Evolutionary conservation across 2,113 vertebrate genomes (phyloP).

Genomic region (Pelusios castaneus): DNA sequence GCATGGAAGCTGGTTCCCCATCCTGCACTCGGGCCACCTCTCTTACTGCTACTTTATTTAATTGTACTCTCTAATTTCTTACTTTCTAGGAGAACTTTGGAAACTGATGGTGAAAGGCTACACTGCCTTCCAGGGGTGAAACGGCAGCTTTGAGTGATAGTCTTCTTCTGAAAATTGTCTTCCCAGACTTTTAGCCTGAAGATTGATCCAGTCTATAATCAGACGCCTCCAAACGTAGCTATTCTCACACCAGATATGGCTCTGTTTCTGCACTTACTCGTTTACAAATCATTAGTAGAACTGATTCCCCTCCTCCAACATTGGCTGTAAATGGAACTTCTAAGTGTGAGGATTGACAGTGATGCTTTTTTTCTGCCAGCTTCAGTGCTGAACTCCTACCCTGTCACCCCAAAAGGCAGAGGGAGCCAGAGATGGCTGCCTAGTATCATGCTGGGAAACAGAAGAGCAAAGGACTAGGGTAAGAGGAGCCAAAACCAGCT

Average conservation of each 20-base stretch:
- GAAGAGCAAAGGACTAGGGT: too few species aligned
- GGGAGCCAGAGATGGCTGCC: too few species aligned
- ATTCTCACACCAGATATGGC: background rate
- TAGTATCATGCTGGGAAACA: background rate
- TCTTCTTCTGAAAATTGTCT: background rate
- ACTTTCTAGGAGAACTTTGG: constrained; percentile 31
- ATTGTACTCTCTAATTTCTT: background rate
- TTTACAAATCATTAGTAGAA: background rate
- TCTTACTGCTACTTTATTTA: background rate
- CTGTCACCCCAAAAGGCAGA: too few species aligned
- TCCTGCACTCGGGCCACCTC: background rate
- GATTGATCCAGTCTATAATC: background rate
- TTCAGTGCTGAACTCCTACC: background rate
- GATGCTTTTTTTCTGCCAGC: background rate
- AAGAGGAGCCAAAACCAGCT: too few species aligned
- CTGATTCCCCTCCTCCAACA: background rate
- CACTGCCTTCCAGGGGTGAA: background rate
- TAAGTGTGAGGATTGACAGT: background rate
- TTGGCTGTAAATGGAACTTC: background rate
- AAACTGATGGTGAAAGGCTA: background rate
- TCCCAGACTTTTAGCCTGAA: background rate
- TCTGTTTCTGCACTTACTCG: background rate
- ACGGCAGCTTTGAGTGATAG: background rate
- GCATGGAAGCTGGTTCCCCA: accelerated
- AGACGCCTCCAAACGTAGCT: background rate